Evolutionary conservation across 2,797 vertebrate genomes (phyloP), one percentile per base, ranked within the genome.

Genomic region (Ctenopoma multispine): DNA sequence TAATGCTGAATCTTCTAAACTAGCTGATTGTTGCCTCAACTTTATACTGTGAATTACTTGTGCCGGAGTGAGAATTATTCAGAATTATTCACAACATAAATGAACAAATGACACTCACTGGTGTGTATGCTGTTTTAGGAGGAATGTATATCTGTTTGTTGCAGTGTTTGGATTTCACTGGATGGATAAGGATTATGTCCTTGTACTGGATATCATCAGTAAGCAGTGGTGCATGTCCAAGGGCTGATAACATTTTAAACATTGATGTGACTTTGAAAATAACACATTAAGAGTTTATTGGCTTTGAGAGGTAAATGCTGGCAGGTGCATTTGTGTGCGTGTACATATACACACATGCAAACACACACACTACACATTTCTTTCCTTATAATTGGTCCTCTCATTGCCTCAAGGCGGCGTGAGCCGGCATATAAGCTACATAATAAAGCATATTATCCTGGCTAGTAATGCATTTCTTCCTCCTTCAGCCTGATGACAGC

Each of bases 391-490:
- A 93, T 90, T 93, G 91, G 85, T 90, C 88, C 54, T 87, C 89
- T 92, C 83, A 87, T 83, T 82, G 89, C 86, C 89, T 74, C 0
- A 23, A 83, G 83, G 87, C 87, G 69, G 69, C 79, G 79, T 91
- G 91, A 87, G 89, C 88, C 77, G 86, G 87, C 88, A 89, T 90
- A 87, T 90, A 90, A 87, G 81, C 85, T 78, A 83, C 78, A 86
- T 90, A 90, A 92, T 91, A 91, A 91, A 92, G 90, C 89, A 85
- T 82, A 89, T 93, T 92, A 91, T 90, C 83, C 83, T 51, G 84
- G 82, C 68, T 85, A 84, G 80, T 91, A 90, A 92, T 92, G 89
- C 75, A 81, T 92, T 92, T 90, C 83, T 85, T 82, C 90, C 82
- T 90, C 82, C 80, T 89, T 77, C 84, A 89, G 82, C 73, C 58